A percentile compares a stretch with the other conserved stretches of the same genome.
Conservation (phyloP, 2,888 invertebrate genomes). For the Drosophila cyrtoloma region DNA sequence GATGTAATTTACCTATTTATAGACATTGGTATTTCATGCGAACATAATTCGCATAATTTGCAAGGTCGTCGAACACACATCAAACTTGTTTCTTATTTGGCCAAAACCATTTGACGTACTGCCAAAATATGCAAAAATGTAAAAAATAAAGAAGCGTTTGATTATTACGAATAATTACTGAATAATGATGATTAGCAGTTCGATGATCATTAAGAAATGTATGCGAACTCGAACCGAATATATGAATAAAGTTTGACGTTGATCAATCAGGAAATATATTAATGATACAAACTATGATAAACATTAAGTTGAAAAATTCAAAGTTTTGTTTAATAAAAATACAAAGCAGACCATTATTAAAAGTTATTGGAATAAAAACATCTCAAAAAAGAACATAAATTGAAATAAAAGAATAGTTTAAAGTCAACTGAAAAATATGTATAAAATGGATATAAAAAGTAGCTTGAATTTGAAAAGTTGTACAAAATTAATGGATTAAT, state of each 20-base stretch:
- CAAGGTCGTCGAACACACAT: conserved; percentile 57
- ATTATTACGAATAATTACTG: conserved; percentile 1
- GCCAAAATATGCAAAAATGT: conserved; percentile 13
- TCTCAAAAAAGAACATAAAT: not conserved
- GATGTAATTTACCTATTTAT: conserved; percentile 38
- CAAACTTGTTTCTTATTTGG: conserved; percentile 45
- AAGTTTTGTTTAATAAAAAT: not conserved
- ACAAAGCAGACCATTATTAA: not conserved
- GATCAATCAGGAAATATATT: conserved; percentile 31
- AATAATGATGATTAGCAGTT: conserved; percentile 19
- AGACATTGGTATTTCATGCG: conserved; percentile 29
- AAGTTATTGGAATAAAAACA: not conserved
- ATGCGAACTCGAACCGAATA: conserved; percentile 7
- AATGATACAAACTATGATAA: not conserved
- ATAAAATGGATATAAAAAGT: not conserved
- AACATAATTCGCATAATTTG: conserved; percentile 48
- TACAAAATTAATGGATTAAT: not conserved
- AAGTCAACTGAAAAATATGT: not conserved
- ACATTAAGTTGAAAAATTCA: not conserved
- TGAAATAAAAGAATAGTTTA: not conserved
- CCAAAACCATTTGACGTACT: conserved; percentile 8
- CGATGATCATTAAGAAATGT: not conserved
- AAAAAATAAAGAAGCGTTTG: conserved; percentile 8
- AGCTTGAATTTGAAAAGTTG: not conserved
- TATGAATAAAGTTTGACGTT: conserved; percentile 3